Evolutionary conservation across 1,140 invertebrate genomes (phyloP), one percentile per base, ranked within the genome.

Genomic region (Brachionus rubens): DNA sequence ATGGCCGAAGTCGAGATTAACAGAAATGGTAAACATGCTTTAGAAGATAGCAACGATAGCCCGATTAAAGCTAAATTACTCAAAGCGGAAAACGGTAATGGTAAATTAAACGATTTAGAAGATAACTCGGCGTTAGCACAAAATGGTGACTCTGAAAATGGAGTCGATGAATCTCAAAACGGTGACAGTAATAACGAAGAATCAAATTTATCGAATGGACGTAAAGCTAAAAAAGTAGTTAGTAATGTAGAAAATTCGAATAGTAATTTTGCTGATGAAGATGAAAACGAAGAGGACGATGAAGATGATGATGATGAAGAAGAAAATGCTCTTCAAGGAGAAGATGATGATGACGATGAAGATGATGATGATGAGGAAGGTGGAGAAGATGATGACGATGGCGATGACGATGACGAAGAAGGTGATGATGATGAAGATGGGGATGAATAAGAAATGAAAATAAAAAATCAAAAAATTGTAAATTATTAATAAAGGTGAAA

Each of bases 261-360:
- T 16, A 54, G 50, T 21, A 59, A 77, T 70, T 54, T 36, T n/a
- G 65, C 33, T 46, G 76, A 77, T 33, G 62, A 77, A 48, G 62
- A 77, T 21, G 76, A 77, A 3, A 62, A 72, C 21, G 43, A 68
- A 21, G 62, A 72, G 1, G 76, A 77, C 5, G 76, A 77, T 7
- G 76, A 68, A n/a, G 76, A 77, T 21, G 76, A 59, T 7, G 43
- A 72, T 5, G 76, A 68, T 21, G 62, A 28, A 14, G 72, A 54
- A n/a, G 76, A 30, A n/a, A 62, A 43, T 40, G 76, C 26, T 21
- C 59, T 36, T 52, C 62, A 54, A 5, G 56, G 40, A 3, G 76
- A 77, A 12, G 76, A 77, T 21, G 76, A 67, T 12, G 76, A 26
- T 43, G 76, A 30, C 2, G 76, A 47, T 0, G 76, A 54, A n/a